These are phyloP conservation scores for Corapipo altera DNA, from an alignment of 2,113 vertebrate genomes.

Conservation along the genomic window DNA sequence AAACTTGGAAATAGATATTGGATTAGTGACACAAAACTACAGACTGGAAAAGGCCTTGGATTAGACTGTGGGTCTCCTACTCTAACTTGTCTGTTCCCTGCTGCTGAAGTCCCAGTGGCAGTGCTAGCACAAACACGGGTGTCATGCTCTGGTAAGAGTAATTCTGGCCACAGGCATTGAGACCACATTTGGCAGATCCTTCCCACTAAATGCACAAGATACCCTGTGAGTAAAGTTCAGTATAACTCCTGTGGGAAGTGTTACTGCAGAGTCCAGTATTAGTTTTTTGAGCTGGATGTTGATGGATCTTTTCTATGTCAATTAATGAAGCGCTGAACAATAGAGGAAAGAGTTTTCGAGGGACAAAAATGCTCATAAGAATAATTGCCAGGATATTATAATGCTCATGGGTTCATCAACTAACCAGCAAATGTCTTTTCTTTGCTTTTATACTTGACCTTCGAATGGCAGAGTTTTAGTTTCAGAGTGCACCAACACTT, in stretches of 20 bases:
- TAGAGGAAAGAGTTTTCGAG: neutral
- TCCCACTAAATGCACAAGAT: fast-evolving
- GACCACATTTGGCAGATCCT: fast-evolving
- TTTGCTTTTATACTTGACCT: neutral
- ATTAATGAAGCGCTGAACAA: neutral
- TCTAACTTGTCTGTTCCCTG: neutral
- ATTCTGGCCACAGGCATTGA: neutral
- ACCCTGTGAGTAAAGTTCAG: neutral
- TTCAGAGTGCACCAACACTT: neutral
- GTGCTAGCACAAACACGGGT: neutral
- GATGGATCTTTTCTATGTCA: neutral
- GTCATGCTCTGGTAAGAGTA: neutral
- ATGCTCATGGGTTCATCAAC: neutral
- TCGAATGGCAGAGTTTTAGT: neutral
- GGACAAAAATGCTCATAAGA: neutral
- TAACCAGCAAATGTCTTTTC: neutral
- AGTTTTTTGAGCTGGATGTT: neutral
- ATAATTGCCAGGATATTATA: neutral
- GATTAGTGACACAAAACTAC: neutral
- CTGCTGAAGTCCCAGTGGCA: neutral
- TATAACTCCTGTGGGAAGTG: too few species aligned
- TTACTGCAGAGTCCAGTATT: neutral
- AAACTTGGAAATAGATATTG: neutral
- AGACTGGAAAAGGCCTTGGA: neutral
- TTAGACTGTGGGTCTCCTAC: neutral